Conservation (phyloP, 2,113 vertebrate species). For the Maccullochella peelii region DNA sequence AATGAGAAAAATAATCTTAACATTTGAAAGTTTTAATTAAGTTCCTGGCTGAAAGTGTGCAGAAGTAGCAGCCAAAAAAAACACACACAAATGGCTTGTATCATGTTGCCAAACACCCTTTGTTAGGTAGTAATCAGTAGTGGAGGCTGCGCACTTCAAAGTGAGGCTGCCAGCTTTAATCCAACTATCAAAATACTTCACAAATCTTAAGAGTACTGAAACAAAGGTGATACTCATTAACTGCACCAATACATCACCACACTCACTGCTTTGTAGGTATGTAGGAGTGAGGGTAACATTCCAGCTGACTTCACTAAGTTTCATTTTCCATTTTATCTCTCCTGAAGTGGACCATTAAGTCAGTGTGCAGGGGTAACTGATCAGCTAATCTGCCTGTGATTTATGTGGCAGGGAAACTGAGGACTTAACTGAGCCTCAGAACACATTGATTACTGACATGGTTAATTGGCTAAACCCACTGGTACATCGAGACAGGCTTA, state of each 20-base stretch:
- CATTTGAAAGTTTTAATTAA: background rate
- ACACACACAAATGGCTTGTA: background rate
- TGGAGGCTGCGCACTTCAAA: background rate
- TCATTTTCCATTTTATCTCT: conserved; percentile 82
- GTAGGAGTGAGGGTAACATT: conserved; percentile 60
- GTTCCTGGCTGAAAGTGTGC: background rate
- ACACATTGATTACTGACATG: conserved; percentile 86
- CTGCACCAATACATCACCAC: conserved; percentile 40
- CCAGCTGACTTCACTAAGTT: conserved; percentile 83
- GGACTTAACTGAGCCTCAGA: conserved; percentile 78
- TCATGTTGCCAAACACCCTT: background rate
- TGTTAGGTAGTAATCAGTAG: background rate
- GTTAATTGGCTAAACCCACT: conserved; percentile 85
- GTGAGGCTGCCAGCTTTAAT: conserved; percentile 16
- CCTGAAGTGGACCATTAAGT: conserved; percentile 83
- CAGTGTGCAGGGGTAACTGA: conserved; percentile 78
- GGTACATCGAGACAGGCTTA: conserved; percentile 83
- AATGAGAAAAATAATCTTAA: background rate
- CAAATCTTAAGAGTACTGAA: conserved; percentile 40
- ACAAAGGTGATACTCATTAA: conserved; percentile 45
- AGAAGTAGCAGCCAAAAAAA: background rate
- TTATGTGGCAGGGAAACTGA: conserved; percentile 83
- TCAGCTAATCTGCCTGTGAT: conserved; percentile 85
- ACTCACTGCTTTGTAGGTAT: conserved; percentile 48
- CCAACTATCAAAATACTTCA: conserved; percentile 27